Evolutionary conservation across 2,113 vertebrate genomes (phyloP), one percentile per base, ranked within the genome.

Genomic region (Lathamus discolor): DNA sequence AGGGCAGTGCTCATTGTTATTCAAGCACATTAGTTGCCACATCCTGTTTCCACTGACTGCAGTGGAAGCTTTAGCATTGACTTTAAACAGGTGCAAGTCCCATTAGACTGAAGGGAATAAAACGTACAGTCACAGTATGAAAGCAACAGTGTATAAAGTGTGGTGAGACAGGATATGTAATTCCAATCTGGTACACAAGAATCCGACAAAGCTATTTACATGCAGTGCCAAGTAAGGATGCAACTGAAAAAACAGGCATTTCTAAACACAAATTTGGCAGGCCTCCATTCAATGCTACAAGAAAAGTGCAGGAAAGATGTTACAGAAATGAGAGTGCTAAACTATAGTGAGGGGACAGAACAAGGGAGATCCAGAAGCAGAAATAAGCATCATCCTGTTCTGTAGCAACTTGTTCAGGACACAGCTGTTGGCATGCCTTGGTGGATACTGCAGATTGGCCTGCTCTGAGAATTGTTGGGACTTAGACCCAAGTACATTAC

Each of bases 61-160:
- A 80, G 62, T 77, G 79, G 92, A 96, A 84, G 90, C 87, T 91
- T 83, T 25, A 94, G 67, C 87, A 93, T 93, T 96, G 91, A 95
- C 93, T 88, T 77, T 79, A 67, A 95, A 93, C 95, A 96, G 94
- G 93, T 96, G 94, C 96, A 94, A 86, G 88, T 84, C 92, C 69
- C 88, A 31, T 3, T 86, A 83, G 88, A 90, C 72, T 74, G 33
- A 90, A 83, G 48, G 61, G 68, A 96, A 97, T 90, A 96, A 96
- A 97, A 96, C 1, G 1, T 83, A 46, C 94, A 94, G 92, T 96
- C 95, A 95, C 0, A 0, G 57, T 64, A 93, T 96, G 86, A 96
- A 97, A 96, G 95, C 92, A 82, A 90, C 93, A 96, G 85, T 96
- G 92, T 96, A 75, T 78, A 29, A 88, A 96, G 27, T 16, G 88